A percentile compares a stretch with the other conserved stretches of the same genome.
These are phyloP conservation scores for Sylvia borin DNA, from an alignment of 2,797 vertebrate species.

Conservation along the genomic window DNA sequence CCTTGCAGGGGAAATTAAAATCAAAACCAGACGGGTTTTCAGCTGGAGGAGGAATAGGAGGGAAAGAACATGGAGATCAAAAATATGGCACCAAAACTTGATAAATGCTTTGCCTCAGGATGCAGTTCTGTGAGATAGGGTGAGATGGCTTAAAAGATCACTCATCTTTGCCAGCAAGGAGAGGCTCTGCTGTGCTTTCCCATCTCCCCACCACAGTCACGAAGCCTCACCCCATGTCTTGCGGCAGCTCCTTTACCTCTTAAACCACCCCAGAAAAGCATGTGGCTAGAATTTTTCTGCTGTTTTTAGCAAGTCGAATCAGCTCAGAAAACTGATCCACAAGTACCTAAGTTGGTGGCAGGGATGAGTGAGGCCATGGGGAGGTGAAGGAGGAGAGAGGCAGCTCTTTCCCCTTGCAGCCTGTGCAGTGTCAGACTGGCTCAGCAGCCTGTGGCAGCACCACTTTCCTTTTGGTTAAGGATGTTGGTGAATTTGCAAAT, in stretches of 20 bases:
- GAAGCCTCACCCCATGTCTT: background rate
- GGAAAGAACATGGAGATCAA: background rate
- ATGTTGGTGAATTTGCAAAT: background rate
- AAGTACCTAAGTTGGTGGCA: background rate
- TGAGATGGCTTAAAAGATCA: background rate
- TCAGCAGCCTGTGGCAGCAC: background rate
- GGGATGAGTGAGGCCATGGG: background rate
- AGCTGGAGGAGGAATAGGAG: background rate
- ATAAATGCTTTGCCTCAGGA: background rate
- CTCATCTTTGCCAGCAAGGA: background rate
- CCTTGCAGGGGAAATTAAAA: conserved; percentile 32
- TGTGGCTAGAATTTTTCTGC: background rate
- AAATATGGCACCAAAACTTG: background rate
- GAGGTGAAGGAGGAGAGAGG: background rate
- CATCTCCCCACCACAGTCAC: fast-evolving
- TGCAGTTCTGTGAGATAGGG: background rate
- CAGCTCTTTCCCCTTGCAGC: background rate
- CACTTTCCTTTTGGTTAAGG: background rate
- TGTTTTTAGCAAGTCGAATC: background rate
- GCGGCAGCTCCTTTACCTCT: background rate
- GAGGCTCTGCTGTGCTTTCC: background rate
- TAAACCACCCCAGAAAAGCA: background rate
- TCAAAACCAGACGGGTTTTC: conserved; percentile 9
- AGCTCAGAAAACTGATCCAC: background rate
- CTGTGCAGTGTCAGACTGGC: background rate